These are phyloP conservation scores for Lateolabrax maculatus DNA, from an alignment of 2,797 vertebrate species.

Conservation along the genomic window DNA sequence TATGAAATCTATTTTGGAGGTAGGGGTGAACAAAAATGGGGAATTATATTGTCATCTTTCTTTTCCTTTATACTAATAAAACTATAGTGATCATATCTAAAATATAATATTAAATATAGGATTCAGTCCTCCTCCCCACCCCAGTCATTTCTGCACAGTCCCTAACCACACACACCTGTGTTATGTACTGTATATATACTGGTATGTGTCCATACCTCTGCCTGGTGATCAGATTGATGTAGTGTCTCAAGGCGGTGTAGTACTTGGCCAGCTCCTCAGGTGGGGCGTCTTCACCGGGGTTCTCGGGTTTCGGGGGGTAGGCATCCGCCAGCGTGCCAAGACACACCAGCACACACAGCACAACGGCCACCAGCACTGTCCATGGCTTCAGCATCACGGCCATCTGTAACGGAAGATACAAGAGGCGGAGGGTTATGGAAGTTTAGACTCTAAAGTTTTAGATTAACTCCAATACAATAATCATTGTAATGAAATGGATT, in stretches of 20 bases:
- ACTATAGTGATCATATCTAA: neutral
- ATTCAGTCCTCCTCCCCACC: neutral
- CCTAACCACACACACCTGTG: neutral
- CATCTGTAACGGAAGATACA: constrained; percentile 64
- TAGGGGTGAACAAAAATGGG: neutral
- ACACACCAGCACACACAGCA: constrained; percentile 92
- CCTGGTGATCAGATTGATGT: constrained; percentile 98
- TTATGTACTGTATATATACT: neutral
- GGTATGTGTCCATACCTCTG: constrained; percentile 88
- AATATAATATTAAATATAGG: neutral
- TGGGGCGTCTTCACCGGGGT: constrained; percentile 93
- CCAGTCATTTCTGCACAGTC: neutral
- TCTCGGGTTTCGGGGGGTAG: constrained; percentile 97
- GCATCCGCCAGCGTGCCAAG: constrained; percentile 92
- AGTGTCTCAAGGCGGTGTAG: constrained; percentile 96
- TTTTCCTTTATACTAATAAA: neutral
- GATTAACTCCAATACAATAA: neutral
- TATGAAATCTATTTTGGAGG: neutral
- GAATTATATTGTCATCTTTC: neutral
- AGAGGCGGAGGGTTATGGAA: neutral
- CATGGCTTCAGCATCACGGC: constrained; percentile 87
- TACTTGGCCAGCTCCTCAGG: constrained; percentile 98
- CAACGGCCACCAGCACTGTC: constrained; percentile 87
- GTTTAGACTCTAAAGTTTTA: neutral
- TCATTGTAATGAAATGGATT: neutral